Conservation (phyloP, 2,113 vertebrate genomes). For the Petrocephalus zakoni region DNA sequence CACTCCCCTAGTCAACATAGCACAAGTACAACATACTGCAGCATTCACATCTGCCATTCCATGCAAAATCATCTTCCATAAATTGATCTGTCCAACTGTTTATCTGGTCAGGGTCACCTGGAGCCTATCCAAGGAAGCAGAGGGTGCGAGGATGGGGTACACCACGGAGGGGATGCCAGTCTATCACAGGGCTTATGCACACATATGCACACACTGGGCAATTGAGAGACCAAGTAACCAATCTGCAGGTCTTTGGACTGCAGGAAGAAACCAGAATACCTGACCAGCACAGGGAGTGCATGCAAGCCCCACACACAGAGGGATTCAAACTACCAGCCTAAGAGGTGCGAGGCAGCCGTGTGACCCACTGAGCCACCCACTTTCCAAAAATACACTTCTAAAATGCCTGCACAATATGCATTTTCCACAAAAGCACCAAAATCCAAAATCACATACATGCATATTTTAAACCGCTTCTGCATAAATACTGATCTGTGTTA, state of each 20-base stretch:
- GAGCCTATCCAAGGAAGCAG: not conserved
- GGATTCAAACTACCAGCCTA: not conserved
- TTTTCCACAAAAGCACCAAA: not conserved
- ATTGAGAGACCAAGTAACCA: not conserved
- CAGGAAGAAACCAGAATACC: not conserved
- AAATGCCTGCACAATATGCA: not conserved
- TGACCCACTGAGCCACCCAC: not conserved
- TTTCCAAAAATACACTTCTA: not conserved
- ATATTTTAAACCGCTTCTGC: not conserved
- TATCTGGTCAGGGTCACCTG: not conserved
- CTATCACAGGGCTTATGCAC: not conserved
- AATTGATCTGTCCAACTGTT: not conserved
- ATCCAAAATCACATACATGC: not conserved
- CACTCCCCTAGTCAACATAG: not conserved
- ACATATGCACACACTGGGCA: not conserved
- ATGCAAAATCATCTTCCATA: not conserved
- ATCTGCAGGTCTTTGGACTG: not conserved
- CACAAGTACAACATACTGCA: not conserved
- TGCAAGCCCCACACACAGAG: not conserved
- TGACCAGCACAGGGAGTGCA: not conserved
- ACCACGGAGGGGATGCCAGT: not conserved
- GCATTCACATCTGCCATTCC: not conserved
- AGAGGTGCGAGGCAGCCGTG: not conserved
- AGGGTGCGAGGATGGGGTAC: not conserved
- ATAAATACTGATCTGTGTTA: constrained; percentile 17